These are phyloP conservation scores for Apotomis capreana DNA, from an alignment of 2,888 invertebrate genomes.

Conservation along the genomic window DNA sequence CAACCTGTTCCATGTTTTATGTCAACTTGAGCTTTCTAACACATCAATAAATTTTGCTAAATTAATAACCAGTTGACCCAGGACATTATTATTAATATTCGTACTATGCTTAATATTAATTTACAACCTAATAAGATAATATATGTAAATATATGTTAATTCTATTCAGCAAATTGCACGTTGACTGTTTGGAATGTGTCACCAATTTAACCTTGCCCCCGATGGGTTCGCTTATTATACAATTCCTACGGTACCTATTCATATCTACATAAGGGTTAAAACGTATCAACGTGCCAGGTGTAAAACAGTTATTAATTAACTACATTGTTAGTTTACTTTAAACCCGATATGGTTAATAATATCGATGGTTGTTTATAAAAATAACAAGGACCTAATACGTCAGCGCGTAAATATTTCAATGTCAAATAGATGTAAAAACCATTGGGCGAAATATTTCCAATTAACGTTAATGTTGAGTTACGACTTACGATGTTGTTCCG, in stretches of 20 bases:
- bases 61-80: slow-evolving; percentile 29
- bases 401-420: slow-evolving; percentile 29
- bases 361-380: slow-evolving; percentile 16
- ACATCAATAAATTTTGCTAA: slow-evolving; percentile 30
- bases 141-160: slow-evolving; percentile 37
- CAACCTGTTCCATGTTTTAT: background rate
- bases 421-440: slow-evolving; percentile 26
- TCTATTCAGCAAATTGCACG: slow-evolving; percentile 37
- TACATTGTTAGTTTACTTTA: slow-evolving; percentile 17
- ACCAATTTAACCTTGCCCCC: slow-evolving; percentile 36
- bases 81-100: slow-evolving; percentile 11
- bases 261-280: background rate
- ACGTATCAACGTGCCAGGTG: background rate
- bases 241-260: background rate
- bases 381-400: slow-evolving; percentile 3
- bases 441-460: slow-evolving; percentile 22
- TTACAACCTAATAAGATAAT: slow-evolving; percentile 29
- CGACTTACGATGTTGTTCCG: slow-evolving; percentile 10
- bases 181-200: slow-evolving; percentile 36
- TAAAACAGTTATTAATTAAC: slow-evolving; percentile 3
- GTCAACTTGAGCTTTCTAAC: slow-evolving; percentile 35
- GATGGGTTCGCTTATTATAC: slow-evolving; percentile 22
- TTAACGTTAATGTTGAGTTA: slow-evolving; percentile 10
- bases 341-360: slow-evolving; percentile 3
- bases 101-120: slow-evolving; percentile 19